Evolutionary conservation across 2,888 invertebrate genomes (phyloP), one percentile per base, ranked within the genome.

Genomic region (Elmis aenea): DNA sequence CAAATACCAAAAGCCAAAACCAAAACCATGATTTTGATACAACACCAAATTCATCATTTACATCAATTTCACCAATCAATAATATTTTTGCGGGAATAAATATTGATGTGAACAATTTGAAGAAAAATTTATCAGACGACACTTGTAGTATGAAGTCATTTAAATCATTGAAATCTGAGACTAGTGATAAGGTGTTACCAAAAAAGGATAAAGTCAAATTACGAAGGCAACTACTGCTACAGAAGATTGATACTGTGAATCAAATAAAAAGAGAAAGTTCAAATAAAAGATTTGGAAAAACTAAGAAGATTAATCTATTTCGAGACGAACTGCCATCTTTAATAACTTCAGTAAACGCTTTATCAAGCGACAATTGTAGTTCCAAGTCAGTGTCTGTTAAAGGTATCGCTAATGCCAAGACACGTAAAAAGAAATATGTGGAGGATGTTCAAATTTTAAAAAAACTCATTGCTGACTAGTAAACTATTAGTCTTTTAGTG

Each of bases 151-250:
- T 55, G 3, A 54, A 52, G 42, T 59, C 61, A 4, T 51, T 46
- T 14, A 59, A 59, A 44, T 59, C 59, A 3, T 10, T 41, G 3
- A 61, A 62, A 48, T 58, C 57, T 0, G 50, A 55, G 25, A 41
- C 38, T 12, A 38, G 43, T 1, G 44, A 30, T 1, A 54, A 42
- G 26, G 32, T 38, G 5, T 32, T 59, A 11, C 39, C 55, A 4
- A 65, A 63, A 38, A 63, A 61, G 38, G 59, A 63, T 3, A 65
- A 63, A 47, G 13, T 58, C 3, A 58, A 55, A 38, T 30, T 62
- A 6, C 54, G 58, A 15, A 45, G 54, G 20, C 49, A 59, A 26
- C 31, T 56, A 14, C 45, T 64, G 10, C 23, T 62, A 31, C 54
- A 57, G 33, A 63, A 61, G 44, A 58, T 64, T 16, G 59, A 62